Evolutionary conservation across 2,113 vertebrate species (phyloP), one percentile per base, ranked within the genome.

Genomic region (Centrocercus urophasianus): DNA sequence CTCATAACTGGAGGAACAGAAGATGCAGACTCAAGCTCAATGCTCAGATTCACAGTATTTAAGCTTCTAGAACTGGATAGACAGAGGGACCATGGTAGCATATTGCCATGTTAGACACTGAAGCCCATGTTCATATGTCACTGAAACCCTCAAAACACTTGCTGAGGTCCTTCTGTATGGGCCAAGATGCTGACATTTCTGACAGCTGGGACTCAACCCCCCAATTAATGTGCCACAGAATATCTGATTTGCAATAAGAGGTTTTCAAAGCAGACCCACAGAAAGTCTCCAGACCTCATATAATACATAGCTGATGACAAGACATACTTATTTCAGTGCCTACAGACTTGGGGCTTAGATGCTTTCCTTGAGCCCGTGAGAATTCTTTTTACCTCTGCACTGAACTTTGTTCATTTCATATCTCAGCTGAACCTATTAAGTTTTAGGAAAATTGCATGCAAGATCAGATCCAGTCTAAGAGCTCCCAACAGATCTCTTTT

Each of bases 311-410:
- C 22, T 65, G 40, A 77, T 28, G 11, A 20, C 21, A 45, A 40
- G 47, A 21, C 0, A 0, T 64, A 45, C 15, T 69, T 66, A 72
- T 27, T 40, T 5, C 10, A 6, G 12, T n/a, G 45, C 17, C 45
- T 11, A 14, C 22, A 70, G 59, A 42, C 38, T 69, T 19, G 40
- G 34, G 52, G 4, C 20, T 40, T 36, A 38, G 11, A 32, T 16
- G 11, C 10, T 77, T 85, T 88, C 32, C 59, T 64, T 59, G 36
- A 42, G 79, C n/a, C 27, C 2, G 0, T 36, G 43, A 63, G 36
- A 45, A 54, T 66, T 85, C 36, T 77, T 64, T 79, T 34, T 77
- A 17, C 7, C 12, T 77, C 60, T 40, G 65, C 27, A 2, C 1
- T 38, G 15, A 30, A 4, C 3, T 89, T 59, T 76, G 38, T 25